A percentile compares a stretch with the other conserved stretches of the same genome.
These are phyloP conservation scores for Microchirus variegatus DNA, from an alignment of 2,797 vertebrate genomes.

Conservation along the genomic window DNA sequence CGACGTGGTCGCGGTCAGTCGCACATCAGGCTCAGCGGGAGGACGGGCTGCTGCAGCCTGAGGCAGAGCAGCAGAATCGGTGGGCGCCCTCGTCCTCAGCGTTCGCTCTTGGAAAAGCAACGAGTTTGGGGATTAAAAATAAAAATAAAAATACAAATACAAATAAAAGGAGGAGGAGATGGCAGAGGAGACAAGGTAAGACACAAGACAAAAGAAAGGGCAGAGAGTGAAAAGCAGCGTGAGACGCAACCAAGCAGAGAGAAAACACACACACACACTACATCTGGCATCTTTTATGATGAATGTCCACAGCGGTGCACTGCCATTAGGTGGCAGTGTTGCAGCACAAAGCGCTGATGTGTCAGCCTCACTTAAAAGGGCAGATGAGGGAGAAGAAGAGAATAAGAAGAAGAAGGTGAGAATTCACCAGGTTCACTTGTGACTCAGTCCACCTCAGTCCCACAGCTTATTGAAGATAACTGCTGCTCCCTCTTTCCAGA, in stretches of 20 bases:
- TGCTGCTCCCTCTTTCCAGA: slow-evolving; percentile 8
- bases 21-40: slow-evolving; percentile 84
- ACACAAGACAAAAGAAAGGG: slow-evolving; percentile 26
- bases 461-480: slow-evolving; percentile 36
- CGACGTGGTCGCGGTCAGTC: slow-evolving; percentile 38
- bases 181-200: neutral
- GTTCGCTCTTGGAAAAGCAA: slow-evolving; percentile 82
- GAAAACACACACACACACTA: slow-evolving; percentile 26
- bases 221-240: slow-evolving; percentile 22
- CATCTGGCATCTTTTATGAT: slow-evolving; percentile 16
- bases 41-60: slow-evolving; percentile 91
- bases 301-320: neutral
- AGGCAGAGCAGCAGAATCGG: slow-evolving; percentile 91
- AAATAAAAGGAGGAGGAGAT: too few species aligned
- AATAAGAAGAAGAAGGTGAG: slow-evolving; percentile 28
- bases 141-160: slow-evolving; percentile 16
- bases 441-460: slow-evolving; percentile 62
- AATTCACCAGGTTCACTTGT: slow-evolving; percentile 49
- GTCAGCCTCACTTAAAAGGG: slow-evolving; percentile 41
- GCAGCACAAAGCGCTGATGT: slow-evolving; percentile 54
- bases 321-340: slow-evolving; percentile 74
- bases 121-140: slow-evolving; percentile 46
- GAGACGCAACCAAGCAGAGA: slow-evolving; percentile 43
- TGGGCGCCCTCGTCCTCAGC: slow-evolving; percentile 85
- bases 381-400: slow-evolving; percentile 33